These are phyloP conservation scores for Delphinapterus leucas DNA, from an alignment of 2,113 vertebrate species.

Conservation along the genomic window DNA sequence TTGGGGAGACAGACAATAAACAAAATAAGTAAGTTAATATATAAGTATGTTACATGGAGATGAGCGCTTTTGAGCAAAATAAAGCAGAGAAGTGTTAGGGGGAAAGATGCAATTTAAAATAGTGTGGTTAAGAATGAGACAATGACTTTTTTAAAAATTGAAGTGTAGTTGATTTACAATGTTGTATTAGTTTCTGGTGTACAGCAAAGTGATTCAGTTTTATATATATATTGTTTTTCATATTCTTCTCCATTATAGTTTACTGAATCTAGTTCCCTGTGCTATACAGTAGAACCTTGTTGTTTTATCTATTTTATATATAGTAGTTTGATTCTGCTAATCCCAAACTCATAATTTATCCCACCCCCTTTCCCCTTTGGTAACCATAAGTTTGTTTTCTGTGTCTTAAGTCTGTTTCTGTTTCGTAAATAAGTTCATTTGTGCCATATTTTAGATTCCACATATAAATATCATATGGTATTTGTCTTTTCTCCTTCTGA, in stretches of 20 bases:
- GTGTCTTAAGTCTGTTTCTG: neutral
- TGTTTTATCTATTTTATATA: neutral
- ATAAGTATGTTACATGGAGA: neutral
- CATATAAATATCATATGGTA: neutral
- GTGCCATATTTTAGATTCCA: neutral
- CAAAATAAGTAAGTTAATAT: neutral
- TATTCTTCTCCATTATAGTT: neutral
- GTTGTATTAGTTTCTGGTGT: neutral
- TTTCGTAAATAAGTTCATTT: neutral
- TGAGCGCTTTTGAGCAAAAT: constrained; percentile 3
- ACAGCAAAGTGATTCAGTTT: neutral
- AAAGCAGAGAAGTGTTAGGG: neutral
- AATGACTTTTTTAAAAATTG: neutral
- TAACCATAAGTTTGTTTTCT: neutral
- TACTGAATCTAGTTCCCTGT: neutral
- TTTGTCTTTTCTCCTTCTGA: neutral
- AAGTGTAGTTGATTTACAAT: neutral
- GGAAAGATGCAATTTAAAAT: neutral
- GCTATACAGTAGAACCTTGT: neutral
- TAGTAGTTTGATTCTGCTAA: neutral
- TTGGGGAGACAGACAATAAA: constrained; percentile 1
- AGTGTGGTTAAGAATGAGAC: neutral
- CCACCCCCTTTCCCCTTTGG: neutral
- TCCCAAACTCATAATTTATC: neutral
- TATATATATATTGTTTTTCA: neutral